phyloP scores from a whole-genome alignment of 2,113 vertebrate genomes.

The Peromyscus leucopus region DNA sequence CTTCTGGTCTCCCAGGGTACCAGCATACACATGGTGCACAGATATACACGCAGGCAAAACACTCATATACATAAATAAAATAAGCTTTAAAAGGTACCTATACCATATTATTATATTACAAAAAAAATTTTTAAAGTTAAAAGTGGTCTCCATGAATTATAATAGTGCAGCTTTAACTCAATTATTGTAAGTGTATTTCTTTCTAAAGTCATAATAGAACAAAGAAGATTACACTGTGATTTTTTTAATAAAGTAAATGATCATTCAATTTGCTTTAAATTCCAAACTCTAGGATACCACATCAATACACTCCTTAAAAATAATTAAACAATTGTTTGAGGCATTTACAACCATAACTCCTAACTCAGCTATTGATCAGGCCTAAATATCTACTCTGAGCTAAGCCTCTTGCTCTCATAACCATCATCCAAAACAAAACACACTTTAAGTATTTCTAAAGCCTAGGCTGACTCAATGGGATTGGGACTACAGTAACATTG shows the following conservation, averaged over 20 bases:
- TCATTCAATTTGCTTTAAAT: conserved; percentile 51
- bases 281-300: not conserved
- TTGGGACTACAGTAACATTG: not conserved
- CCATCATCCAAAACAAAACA: not conserved
- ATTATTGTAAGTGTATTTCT: conserved; percentile 13
- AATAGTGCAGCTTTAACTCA: not conserved
- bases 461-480: not conserved
- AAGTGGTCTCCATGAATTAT: not conserved
- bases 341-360: not conserved
- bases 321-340: conserved; percentile 22
- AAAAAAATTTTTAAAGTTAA: not conserved
- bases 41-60: not conserved
- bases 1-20: not conserved
- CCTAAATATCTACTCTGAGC: not conserved
- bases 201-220: conserved; percentile 48
- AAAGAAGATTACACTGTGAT: conserved; percentile 22
- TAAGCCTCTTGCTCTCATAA: not conserved
- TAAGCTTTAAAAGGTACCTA: not conserved
- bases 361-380: conserved; percentile 2
- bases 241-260: conserved; percentile 30
- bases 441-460: conserved; percentile 41
- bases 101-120: not conserved
- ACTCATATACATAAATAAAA: not conserved
- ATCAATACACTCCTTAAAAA: not conserved
- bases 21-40: not conserved